Evolutionary conservation across 2,113 vertebrate genomes (phyloP).

Genomic region (Columba livia): DNA sequence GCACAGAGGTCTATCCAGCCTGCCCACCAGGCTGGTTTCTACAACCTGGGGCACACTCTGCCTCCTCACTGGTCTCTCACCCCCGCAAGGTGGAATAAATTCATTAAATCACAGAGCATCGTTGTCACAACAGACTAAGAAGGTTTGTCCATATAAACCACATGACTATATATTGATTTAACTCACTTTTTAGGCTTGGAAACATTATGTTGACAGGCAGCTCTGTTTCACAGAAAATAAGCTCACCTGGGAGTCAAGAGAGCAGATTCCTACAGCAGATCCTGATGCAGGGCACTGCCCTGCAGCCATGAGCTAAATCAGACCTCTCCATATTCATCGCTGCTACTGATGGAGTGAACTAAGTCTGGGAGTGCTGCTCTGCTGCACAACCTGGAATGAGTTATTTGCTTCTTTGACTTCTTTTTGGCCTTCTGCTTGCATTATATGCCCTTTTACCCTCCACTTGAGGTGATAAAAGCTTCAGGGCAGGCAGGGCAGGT

Average conservation of each 20-base stretch:
- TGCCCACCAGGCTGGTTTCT: not conserved
- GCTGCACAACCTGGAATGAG: not conserved
- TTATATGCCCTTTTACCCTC: not conserved
- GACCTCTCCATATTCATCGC: not conserved
- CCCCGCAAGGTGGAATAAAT: not conserved
- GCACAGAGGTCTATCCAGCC: not conserved
- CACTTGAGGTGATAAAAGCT: not conserved
- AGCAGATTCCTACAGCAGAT: not conserved
- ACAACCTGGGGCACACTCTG: not conserved
- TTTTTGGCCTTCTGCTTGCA: not conserved
- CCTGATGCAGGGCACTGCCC: not conserved
- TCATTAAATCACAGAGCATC: not conserved
- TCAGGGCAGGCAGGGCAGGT: not conserved
- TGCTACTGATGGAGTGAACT: not conserved
- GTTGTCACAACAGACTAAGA: not conserved
- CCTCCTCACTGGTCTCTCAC: rapidly evolving
- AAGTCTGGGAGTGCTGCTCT: not conserved
- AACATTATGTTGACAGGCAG: not conserved
- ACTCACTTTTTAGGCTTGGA: not conserved
- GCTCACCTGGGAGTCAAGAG: not conserved
- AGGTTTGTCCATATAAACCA: not conserved
- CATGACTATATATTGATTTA: not conserved
- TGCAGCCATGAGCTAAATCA: not conserved
- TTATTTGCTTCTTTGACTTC: not conserved
- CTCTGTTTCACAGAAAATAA: not conserved